A percentile compares a stretch with the other conserved stretches of the same genome.
phyloP scores from a whole-genome alignment of 2,888 invertebrate genomes.

The Mechanitis messenoides region DNA sequence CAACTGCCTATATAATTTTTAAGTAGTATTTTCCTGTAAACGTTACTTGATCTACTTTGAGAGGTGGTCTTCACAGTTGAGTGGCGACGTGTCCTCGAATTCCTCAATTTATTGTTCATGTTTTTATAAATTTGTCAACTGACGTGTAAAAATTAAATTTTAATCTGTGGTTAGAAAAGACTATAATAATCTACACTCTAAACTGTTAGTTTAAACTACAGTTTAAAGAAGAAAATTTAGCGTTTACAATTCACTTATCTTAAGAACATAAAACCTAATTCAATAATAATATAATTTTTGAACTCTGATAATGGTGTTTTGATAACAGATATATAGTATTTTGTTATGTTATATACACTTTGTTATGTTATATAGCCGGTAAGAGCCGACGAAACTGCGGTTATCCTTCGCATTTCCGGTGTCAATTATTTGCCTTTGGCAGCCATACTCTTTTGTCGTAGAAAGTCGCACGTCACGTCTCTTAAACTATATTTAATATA shows the following conservation, averaged over 20 bases:
- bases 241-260: too few species aligned
- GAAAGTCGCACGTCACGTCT: not conserved
- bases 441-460: constrained; percentile 12
- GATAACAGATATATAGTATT: too few species aligned
- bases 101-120: constrained; percentile 24
- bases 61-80: constrained; percentile 39
- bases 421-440: constrained; percentile 29
- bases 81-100: constrained; percentile 34
- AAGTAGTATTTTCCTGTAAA: constrained; percentile 33
- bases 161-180: too few species aligned
- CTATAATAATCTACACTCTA: too few species aligned
- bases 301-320: too few species aligned
- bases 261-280: too few species aligned
- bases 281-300: too few species aligned
- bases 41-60: constrained; percentile 35
- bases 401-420: constrained; percentile 35
- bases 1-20: constrained; percentile 25
- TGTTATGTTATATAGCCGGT: not conserved
- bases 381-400: constrained; percentile 20
- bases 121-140: constrained; percentile 11
- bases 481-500: too few species aligned
- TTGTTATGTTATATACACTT: not conserved
- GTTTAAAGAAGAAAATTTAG: too few species aligned
- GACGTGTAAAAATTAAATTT: constrained; percentile 1
- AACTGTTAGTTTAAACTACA: too few species aligned